A percentile compares a stretch with the other conserved stretches of the same genome.
Conservation (phyloP, 1,140 invertebrate species). For the Ostrea edulis region DNA sequence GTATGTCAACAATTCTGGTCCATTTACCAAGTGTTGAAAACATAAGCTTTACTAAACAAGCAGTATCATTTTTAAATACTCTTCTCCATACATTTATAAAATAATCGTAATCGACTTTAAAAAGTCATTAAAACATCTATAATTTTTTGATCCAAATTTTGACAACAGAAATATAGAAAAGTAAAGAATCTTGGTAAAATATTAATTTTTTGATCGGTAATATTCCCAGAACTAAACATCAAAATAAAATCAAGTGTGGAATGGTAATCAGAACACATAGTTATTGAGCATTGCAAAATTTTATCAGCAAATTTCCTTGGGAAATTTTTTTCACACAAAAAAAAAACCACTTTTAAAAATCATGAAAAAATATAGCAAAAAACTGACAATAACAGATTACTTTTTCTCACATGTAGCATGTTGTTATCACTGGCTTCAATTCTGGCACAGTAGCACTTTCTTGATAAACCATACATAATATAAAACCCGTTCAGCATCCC, state of each 20-base stretch:
- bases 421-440: not conserved
- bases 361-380: constrained; percentile 26
- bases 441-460: not conserved
- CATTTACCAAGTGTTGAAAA: not conserved
- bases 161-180: not conserved
- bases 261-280: constrained; percentile 18
- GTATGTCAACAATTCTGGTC: not conserved
- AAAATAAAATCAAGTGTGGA: not conserved
- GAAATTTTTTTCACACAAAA: not conserved
- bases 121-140: not conserved
- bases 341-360: not conserved
- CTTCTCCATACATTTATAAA: not conserved
- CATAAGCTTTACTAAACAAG: not conserved
- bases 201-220: not conserved
- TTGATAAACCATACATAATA: not conserved
- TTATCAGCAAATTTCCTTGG: not conserved
- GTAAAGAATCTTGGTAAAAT: not conserved
- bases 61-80: constrained; percentile 6
- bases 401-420: not conserved
- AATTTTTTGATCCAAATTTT: not conserved
- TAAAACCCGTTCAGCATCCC: constrained; percentile 28
- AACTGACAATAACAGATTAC: not conserved
- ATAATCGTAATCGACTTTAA: not conserved
- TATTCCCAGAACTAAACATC: not conserved
- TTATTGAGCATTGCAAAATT: constrained; percentile 35